Base-by-base conservation (phyloP, 2,888 invertebrate species). In the Acholoe squamosa region DNA sequence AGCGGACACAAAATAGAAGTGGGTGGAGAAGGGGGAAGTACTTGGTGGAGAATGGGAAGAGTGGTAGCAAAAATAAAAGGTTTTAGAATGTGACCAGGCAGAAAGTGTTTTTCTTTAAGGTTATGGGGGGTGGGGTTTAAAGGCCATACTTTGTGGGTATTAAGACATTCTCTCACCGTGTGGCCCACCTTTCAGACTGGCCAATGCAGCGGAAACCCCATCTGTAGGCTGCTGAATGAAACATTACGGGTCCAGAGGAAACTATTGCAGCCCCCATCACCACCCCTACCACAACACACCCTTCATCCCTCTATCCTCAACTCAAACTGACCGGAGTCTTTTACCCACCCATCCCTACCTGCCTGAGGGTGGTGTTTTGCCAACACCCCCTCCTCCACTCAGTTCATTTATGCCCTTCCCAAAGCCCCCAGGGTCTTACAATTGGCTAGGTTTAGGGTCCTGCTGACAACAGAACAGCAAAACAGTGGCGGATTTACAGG, bases 231-330 rank as follows among this genome's bases (percentile, higher is more conserved):
- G 80, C 34, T 80, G 80, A 80, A 80, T 80, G 43, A 33, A 34
- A 80, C 80, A 80, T 80, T 34, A 80, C 80, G 80, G 80, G 33
- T 43, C 80, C 19, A 80, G 80, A 34, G 80, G 80, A 25, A 34
- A 16, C 34, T 43, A 14, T 16, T 80, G n/a, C 80, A 33, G n/a
- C 19, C 80, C 80, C 43, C 25, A n/a, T n/a, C n/a, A 71, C 14
- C 28, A 3, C 33, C 0, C 33, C 80, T 5, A 19, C 0, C 80
- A 43, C 80, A 14, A 33, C 1, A 34, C 76, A n/a, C 76, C 76
- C 77, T n/a, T 16, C 80, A 33, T 43, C 43, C 34, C 80, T 12
- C 43, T 34, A 7, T 19, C 80, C 80, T 34, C 16, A 80, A 16
- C 80, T 43, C 19, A 43, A 34, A 19, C 28, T 7, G 71, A 28